Percentiles rank a stretch among this genome's conserved stretches.
phyloP scores from a whole-genome alignment of 2,113 vertebrate genomes.

The Nerophis ophidion region DNA sequence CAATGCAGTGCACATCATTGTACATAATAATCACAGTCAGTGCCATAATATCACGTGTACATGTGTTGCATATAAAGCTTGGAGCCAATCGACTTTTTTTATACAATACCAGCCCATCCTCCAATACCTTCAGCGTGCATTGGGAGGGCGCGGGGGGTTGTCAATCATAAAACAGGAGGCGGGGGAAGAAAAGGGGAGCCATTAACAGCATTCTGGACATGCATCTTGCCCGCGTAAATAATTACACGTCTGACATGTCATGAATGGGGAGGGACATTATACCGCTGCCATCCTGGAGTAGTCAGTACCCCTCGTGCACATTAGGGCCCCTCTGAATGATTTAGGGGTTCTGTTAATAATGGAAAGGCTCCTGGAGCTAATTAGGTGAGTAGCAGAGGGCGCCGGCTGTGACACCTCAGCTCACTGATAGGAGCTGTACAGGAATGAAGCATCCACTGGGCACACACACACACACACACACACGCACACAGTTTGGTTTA shows the following conservation, averaged over 20 bases:
- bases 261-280: conserved; percentile 71
- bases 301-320: conserved; percentile 44
- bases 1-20: too few species aligned
- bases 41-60: too few species aligned
- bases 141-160: conserved; percentile 22
- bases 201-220: conserved; percentile 58
- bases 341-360: conserved; percentile 75
- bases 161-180: conserved; percentile 53
- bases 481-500: conserved; percentile 33
- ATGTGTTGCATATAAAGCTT: too few species aligned
- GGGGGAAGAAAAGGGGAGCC: conserved; percentile 31
- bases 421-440: conserved; percentile 57
- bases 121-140: conserved; percentile 30
- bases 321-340: conserved; percentile 74
- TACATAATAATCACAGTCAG: too few species aligned
- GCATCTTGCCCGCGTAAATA: conserved; percentile 65
- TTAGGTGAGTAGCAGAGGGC: conserved; percentile 75
- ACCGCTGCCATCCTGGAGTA: conserved; percentile 43
- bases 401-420: conserved; percentile 57
- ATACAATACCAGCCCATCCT: conserved; percentile 42
- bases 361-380: conserved; percentile 73
- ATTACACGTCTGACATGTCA: conserved; percentile 66
- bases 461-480: too few species aligned
- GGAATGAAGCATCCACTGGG: conserved; percentile 51
- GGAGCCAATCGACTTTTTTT: too few species aligned